Percentiles rank a stretch among this genome's conserved stretches.
These are phyloP conservation scores for Parochlus steinenii DNA, from an alignment of 2,888 invertebrate genomes.

Conservation along the genomic window DNA sequence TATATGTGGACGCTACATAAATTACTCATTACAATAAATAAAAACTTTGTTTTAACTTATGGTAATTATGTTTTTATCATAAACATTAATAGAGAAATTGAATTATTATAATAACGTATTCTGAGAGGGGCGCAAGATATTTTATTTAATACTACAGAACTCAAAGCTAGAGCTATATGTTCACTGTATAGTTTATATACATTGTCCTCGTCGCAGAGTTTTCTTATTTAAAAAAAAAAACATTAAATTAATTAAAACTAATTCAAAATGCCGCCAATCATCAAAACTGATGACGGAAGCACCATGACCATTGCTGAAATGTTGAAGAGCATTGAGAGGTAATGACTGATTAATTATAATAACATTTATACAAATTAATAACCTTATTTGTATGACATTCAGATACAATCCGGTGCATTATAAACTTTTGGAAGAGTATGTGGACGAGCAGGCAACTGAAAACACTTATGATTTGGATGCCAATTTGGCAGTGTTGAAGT, in stretches of 20 bases:
- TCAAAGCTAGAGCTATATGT: too few species aligned
- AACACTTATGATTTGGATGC: slow-evolving; percentile 95
- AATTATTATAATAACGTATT: too few species aligned
- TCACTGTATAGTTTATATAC: too few species aligned
- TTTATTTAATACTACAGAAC: too few species aligned
- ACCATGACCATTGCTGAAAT: slow-evolving; percentile 58
- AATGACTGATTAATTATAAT: slow-evolving; percentile 18
- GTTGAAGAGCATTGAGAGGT: slow-evolving; percentile 88
- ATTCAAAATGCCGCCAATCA: slow-evolving; percentile 25
- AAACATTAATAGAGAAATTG: too few species aligned
- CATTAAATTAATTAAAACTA: neutral
- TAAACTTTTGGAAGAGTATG: slow-evolving; percentile 75
- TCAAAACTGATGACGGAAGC: slow-evolving; percentile 32
- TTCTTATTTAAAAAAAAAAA: neutral
- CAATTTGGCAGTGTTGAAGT: slow-evolving; percentile 86
- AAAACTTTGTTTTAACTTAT: too few species aligned
- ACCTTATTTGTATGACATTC: slow-evolving; percentile 19
- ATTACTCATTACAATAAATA: too few species aligned
- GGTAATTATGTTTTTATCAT: too few species aligned
- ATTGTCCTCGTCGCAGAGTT: too few species aligned
- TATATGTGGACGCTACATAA: too few species aligned
- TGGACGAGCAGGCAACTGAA: slow-evolving; percentile 81
- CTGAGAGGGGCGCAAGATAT: too few species aligned
- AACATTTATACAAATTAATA: slow-evolving; percentile 5
- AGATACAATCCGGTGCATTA: slow-evolving; percentile 96